Evolutionary conservation across 1,140 invertebrate genomes (phyloP), one percentile per base, ranked within the genome.

Genomic region (Aphelenchoides fujianensis): DNA sequence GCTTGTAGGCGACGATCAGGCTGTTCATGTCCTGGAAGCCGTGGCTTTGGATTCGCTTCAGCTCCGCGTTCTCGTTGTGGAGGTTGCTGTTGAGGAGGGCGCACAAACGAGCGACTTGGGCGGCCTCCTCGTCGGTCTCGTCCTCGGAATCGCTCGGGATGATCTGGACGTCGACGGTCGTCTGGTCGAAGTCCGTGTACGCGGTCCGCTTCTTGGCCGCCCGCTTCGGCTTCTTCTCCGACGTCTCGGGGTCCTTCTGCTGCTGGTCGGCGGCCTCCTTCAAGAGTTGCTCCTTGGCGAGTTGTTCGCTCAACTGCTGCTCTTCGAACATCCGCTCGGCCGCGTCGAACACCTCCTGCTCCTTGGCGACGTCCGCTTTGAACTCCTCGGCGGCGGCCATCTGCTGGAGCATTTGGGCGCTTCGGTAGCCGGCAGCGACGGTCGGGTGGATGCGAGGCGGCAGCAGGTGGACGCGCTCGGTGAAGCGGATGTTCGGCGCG

Each of bases 51-150:
- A 67, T 53, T 37, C 19, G 19, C n/a, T 23, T 3, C 2, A 12
- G n/a, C 5, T 1, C 30, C 1, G 19, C 30, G 7, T 48, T 19
- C 32, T 67, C 64, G 23, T 55, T n/a, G 19, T 27, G 27, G 28
- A 48, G 27, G 19, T 67, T 67, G 27, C 62, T 54, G 16, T 67
- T 19, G n/a, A 67, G 23, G 30, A 53, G 41, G n/a, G 16, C 31
- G 12, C 64, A 54, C 64, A 67, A 67, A 28, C 62, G 27, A 32
- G 53, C 67, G 31, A 69, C 23, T 59, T 59, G 27, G 28, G 28
- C 34, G 28, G 55, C 19, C 28, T 59, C 55, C 34, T 59, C 55
- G 55, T 32, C 34, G 5, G 28, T 32, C 5, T 19, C 55, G 28
- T 5, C 55, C 28, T 59, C 19, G 5, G 5, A 7, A 5, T 23